These are phyloP conservation scores for Drosophila malerkotliana DNA, from an alignment of 1,140 invertebrate genomes.

Conservation along the genomic window DNA sequence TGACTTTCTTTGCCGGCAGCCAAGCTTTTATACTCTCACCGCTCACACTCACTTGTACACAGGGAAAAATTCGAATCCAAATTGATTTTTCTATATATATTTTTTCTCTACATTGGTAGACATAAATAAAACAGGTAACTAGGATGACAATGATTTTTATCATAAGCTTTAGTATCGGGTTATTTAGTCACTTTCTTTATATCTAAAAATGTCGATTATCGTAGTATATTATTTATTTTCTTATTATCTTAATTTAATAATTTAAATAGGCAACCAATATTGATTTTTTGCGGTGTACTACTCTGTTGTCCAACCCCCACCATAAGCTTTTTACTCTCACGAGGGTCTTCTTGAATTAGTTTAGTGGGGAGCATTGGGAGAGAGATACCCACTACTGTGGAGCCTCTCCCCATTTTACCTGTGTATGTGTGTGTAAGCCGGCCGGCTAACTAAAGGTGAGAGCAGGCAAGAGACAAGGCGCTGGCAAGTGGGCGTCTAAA, in stretches of 20 bases:
- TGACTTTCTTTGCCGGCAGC: constrained; percentile 43
- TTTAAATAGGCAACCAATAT: not conserved
- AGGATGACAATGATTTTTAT: no score
- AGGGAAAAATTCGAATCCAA: not conserved
- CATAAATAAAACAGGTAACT: not conserved
- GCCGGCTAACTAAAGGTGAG: constrained; percentile 22
- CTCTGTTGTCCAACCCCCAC: not conserved
- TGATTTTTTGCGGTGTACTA: not conserved
- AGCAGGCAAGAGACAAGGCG: not conserved
- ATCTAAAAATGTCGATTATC: no score
- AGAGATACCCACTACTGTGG: not conserved
- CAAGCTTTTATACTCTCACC: constrained; percentile 63
- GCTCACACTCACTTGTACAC: constrained; percentile 7
- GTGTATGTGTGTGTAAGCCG: constrained; percentile 18
- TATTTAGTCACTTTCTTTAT: no score
- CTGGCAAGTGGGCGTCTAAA: constrained; percentile 27
- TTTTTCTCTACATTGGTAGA: not conserved
- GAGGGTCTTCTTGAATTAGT: not conserved
- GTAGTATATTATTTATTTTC: no score
- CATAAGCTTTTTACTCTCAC: not conserved
- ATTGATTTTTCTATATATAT: not conserved
- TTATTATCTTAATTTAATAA: not conserved
- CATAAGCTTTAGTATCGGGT: no score
- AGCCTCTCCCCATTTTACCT: not conserved
- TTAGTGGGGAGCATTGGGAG: not conserved